phyloP scores from a whole-genome alignment of 2,888 invertebrate genomes.

The Luperina testacea region DNA sequence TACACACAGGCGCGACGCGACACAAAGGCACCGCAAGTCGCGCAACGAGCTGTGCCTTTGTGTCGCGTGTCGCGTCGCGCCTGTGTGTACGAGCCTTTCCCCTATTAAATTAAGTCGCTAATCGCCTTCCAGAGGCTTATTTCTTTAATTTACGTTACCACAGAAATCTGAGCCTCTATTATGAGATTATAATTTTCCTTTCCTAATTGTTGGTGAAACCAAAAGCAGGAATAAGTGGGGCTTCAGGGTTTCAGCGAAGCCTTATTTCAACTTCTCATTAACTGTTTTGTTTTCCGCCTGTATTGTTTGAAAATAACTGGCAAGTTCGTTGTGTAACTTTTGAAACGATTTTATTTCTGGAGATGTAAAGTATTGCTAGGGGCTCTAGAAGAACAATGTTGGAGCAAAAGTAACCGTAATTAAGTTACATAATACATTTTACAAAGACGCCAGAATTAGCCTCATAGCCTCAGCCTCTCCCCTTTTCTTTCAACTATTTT shows the following conservation, averaged over 20 bases:
- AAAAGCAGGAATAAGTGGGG: conserved; percentile 31
- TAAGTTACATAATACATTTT: not conserved
- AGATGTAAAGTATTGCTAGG: not conserved
- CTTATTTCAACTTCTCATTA: conserved; percentile 33
- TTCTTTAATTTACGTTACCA: conserved; percentile 43
- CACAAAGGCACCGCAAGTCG: too few species aligned
- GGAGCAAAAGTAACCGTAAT: not conserved
- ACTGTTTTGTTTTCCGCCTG: conserved; percentile 9
- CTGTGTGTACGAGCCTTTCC: too few species aligned
- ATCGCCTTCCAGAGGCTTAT: conserved; percentile 49
- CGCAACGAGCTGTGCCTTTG: too few species aligned
- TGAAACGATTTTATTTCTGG: not conserved
- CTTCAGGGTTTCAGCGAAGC: conserved; percentile 47
- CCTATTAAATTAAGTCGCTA: conserved; percentile 52
- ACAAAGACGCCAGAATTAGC: not conserved
- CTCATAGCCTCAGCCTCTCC: not conserved
- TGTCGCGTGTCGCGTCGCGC: too few species aligned
- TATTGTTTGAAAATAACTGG: conserved; percentile 23
- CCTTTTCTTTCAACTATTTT: not conserved
- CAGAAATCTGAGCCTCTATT: conserved; percentile 57
- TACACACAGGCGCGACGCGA: too few species aligned
- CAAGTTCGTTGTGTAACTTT: conserved; percentile 6
- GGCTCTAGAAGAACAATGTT: not conserved
- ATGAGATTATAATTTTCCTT: conserved; percentile 54
- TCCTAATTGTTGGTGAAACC: conserved; percentile 41